Base-by-base conservation (phyloP, 2,113 vertebrate species). In the Calonectris borealis region DNA sequence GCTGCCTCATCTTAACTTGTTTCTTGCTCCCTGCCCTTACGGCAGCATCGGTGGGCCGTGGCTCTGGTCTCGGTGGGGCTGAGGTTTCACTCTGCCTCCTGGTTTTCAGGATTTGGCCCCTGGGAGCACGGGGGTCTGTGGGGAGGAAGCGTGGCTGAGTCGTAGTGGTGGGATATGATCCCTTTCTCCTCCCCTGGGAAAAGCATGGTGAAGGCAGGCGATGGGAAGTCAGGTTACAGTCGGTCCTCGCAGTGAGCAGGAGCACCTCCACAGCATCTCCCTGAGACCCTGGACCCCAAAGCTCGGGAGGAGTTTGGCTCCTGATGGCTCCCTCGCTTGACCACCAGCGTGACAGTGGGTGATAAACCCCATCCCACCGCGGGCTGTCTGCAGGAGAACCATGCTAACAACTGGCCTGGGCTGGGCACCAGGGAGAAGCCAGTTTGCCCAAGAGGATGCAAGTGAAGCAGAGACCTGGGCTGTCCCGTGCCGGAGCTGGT, bases 371-470 rank as follows among this genome's bases (percentile, higher is more conserved):
- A 12, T 26, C 44, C 25, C 64, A 2, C 31, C 1, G 2, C 0
- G 0, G 68, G 25, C 48, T 55, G 49, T 9, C 40, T 18, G 66
- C 15, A 6, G 78, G 10, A 36, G 16, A 17, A 3, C 27, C 7
- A 0, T 4, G 15, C 42, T 32, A 0, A 6, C 27, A 4, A 0
- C 24, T 1, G 18, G 6, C 34, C 42, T 10, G 25, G 4, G 11
- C 44, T 22, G 58, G 32, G 11, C 6, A 26, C 29, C 20, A 8
- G 25, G 29, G 42, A 44, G 51, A 48, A 86, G 34, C 18, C 55
- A 0, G 14, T 4, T n/a, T 31, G 38, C 27, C 60, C n/a, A 0
- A 0, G 48, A 38, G 62, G 34, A 2, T 31, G 13, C 1, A 1
- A 7, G 25, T 0, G 21, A 4, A 44, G 25, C 26, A 0, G 3